Evolutionary conservation across 1,140 invertebrate species (phyloP).

Genomic region (Mamestra configurata): DNA sequence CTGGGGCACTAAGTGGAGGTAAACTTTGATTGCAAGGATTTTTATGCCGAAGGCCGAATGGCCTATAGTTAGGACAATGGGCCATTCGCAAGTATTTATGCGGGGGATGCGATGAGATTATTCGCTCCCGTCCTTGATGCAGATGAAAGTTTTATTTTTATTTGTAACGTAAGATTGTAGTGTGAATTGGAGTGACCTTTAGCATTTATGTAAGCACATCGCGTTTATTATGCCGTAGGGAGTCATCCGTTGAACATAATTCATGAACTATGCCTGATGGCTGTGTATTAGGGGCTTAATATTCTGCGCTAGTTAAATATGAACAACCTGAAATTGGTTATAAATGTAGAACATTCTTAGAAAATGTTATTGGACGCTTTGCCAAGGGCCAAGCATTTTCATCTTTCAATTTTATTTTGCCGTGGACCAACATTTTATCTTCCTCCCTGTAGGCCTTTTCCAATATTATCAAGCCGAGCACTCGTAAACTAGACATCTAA

Average conservation of each 20-base stretch:
- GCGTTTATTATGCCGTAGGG: not conserved
- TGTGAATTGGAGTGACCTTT: slow-evolving; percentile 11
- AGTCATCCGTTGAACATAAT: slow-evolving; percentile 21
- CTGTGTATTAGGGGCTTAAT: not conserved
- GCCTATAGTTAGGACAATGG: slow-evolving; percentile 22
- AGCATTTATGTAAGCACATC: not conserved
- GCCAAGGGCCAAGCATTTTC: too few species aligned
- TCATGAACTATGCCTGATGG: not conserved
- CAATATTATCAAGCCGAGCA: too few species aligned
- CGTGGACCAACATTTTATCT: not conserved
- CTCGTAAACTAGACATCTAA: slow-evolving; percentile 8
- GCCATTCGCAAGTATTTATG: slow-evolving; percentile 33
- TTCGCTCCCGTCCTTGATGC: not conserved
- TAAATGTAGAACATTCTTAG: too few species aligned
- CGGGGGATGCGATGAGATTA: slow-evolving; percentile 15
- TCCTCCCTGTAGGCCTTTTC: not conserved
- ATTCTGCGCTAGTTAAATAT: slow-evolving; percentile 18
- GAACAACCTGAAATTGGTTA: not conserved
- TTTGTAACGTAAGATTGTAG: not conserved
- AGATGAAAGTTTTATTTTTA: slow-evolving; percentile 28
- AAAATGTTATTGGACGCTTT: too few species aligned
- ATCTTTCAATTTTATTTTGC: too few species aligned
- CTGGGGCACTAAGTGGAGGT: slow-evolving; percentile 34
- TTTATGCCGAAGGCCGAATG: slow-evolving; percentile 20
- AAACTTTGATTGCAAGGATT: slow-evolving; percentile 41